Conservation (phyloP, 2,113 vertebrate genomes). For the Rousettus leschenaultii region DNA sequence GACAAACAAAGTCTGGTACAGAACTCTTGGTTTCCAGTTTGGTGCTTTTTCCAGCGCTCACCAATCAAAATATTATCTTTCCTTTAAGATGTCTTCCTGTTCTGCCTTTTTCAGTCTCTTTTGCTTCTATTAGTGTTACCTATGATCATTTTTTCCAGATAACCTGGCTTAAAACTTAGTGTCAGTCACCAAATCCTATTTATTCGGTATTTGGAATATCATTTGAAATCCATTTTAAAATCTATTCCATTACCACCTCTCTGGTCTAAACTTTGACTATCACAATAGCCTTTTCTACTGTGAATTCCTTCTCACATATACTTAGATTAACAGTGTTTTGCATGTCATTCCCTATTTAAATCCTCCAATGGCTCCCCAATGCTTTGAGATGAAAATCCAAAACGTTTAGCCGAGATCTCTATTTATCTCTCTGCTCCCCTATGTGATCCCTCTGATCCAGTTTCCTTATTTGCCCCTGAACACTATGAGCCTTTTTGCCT, state of each 20-base stretch:
- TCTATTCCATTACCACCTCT: background rate
- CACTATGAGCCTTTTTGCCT: background rate
- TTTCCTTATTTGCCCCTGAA: background rate
- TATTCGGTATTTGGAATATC: background rate
- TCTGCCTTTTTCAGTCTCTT: background rate
- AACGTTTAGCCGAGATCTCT: background rate
- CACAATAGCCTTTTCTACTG: background rate
- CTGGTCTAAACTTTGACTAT: background rate
- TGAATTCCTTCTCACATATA: background rate
- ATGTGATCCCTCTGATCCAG: background rate
- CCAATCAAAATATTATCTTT: background rate
- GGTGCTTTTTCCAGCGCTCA: background rate
- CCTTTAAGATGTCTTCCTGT: background rate
- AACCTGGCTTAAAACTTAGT: background rate
- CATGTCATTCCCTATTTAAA: background rate
- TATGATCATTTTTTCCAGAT: background rate
- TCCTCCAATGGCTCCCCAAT: background rate
- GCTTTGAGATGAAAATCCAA: background rate
- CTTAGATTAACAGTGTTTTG: background rate
- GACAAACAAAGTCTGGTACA: background rate
- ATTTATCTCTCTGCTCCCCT: background rate
- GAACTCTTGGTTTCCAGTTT: background rate
- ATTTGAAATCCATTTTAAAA: conserved; percentile 18
- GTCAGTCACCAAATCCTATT: background rate
- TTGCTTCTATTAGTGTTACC: background rate